These are phyloP conservation scores for Polypterus bichir DNA, from an alignment of 2,113 vertebrate genomes.

Conservation along the genomic window DNA sequence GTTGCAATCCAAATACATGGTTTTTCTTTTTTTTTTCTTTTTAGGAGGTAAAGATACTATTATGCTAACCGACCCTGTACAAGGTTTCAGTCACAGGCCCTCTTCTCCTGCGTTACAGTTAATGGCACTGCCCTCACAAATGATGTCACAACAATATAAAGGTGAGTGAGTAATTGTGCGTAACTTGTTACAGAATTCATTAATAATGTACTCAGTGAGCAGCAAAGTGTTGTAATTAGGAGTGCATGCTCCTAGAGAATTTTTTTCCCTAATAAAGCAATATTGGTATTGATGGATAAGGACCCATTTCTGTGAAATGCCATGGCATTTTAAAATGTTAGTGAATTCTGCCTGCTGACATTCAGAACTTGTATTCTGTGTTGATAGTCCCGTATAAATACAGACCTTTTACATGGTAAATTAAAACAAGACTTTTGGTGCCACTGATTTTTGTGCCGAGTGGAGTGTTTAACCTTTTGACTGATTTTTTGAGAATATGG, in stretches of 20 bases:
- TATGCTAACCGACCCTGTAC: constrained; percentile 38
- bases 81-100: constrained; percentile 48
- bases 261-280: constrained; percentile 25
- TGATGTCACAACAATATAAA: constrained; percentile 32
- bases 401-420: constrained; percentile 43
- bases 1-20: no score
- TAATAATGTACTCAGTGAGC: constrained; percentile 25
- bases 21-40: constrained; percentile 10
- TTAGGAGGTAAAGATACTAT: constrained; percentile 69
- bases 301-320: constrained; percentile 52
- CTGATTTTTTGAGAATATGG: constrained; percentile 47
- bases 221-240: constrained; percentile 36
- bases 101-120: constrained; percentile 34
- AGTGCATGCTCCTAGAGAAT: constrained; percentile 19
- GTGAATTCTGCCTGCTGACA: constrained; percentile 56
- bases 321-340: constrained; percentile 66
- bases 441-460: constrained; percentile 8
- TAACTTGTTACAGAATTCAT: constrained; percentile 25
- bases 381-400: constrained; percentile 42
- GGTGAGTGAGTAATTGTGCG: constrained; percentile 41
- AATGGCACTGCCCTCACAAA: constrained; percentile 32
- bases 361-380: constrained; percentile 51
- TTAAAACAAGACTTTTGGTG: constrained; percentile 27
- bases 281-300: constrained; percentile 36
- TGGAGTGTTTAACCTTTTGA: constrained; percentile 56